Evolutionary conservation across 1,140 invertebrate genomes (phyloP).

Genomic region (Steinernema khuongi): DNA sequence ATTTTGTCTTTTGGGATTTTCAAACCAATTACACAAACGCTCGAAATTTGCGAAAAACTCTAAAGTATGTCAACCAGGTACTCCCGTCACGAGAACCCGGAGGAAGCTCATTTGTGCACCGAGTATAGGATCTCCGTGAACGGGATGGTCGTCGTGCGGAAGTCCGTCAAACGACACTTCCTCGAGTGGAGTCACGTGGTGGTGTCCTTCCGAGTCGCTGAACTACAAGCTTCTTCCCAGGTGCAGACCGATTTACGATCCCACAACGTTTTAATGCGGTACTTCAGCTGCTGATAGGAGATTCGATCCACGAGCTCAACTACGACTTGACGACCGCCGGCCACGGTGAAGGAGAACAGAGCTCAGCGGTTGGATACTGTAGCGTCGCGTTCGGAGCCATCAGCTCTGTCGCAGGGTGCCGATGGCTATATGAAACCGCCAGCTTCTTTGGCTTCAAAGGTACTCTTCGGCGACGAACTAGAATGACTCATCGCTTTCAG

Average conservation of each 20-base stretch:
- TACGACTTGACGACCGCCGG: not conserved
- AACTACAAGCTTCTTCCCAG: not conserved
- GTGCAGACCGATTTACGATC: not conserved
- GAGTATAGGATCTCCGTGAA: not conserved
- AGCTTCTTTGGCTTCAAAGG: constrained; percentile 30
- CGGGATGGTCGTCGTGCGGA: not conserved
- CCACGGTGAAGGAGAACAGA: constrained; percentile 10
- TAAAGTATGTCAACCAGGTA: too few species aligned
- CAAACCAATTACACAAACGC: too few species aligned
- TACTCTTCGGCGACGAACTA: not conserved
- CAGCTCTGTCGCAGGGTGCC: constrained; percentile 8
- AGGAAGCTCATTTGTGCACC: not conserved
- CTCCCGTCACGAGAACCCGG: not conserved
- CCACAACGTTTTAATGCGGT: constrained; percentile 9
- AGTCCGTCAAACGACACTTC: not conserved
- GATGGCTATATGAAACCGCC: constrained; percentile 18
- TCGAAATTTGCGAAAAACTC: too few species aligned
- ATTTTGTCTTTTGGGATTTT: too few species aligned
- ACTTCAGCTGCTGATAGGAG: not conserved
- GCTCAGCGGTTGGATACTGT: not conserved
- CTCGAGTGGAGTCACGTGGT: not conserved
- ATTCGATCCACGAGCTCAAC: not conserved
- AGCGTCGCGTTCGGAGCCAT: constrained; percentile 25
- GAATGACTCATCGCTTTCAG: not conserved
- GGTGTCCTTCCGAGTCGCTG: not conserved